These are phyloP conservation scores for Halichondria panicea DNA, from an alignment of 37 sponge, comb jelly and placozoan species.

Conservation along the genomic window DNA sequence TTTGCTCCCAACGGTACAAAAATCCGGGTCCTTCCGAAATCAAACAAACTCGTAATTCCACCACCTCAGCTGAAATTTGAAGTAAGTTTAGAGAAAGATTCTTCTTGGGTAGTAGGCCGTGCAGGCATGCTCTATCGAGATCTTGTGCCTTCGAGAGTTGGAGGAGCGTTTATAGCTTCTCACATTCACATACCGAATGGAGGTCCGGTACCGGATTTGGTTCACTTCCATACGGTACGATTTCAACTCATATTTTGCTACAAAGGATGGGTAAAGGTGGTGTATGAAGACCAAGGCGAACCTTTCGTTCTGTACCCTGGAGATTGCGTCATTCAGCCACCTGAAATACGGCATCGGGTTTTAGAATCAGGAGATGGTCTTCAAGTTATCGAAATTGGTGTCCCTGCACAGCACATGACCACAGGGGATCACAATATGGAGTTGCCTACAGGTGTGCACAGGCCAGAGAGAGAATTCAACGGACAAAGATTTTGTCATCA, in stretches of 20 bases:
- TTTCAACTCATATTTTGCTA: slow-evolving; percentile 44
- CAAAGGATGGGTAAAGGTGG: slow-evolving; percentile 34
- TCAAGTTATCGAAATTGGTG: slow-evolving; percentile 29
- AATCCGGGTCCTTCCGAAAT: neutral
- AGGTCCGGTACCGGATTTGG: slow-evolving; percentile 21
- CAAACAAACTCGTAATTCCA: neutral
- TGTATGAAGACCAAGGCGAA: slow-evolving; percentile 30
- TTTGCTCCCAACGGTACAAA: neutral
- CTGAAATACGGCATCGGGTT: slow-evolving; percentile 36
- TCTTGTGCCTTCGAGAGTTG: slow-evolving; percentile 20
- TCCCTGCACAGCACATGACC: slow-evolving; percentile 15
- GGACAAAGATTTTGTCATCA: slow-evolving; percentile 19
- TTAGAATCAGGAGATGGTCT: neutral
- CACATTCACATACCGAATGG: slow-evolving; percentile 19
- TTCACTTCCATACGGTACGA: slow-evolving; percentile 16
- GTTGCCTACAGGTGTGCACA: neutral
- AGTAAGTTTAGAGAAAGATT: neutral
- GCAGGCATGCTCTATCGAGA: slow-evolving; percentile 44
- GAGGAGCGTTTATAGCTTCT: slow-evolving; percentile 22
- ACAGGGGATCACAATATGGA: slow-evolving; percentile 2
- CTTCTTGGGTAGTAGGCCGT: slow-evolving; percentile 14
- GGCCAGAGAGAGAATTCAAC: neutral
- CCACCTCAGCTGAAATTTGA: neutral
- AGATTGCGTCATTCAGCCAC: slow-evolving; percentile 35
- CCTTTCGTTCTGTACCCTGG: slow-evolving; percentile 9